phyloP scores from a whole-genome alignment of 2,888 invertebrate species.

The Drosophila diplacantha region DNA sequence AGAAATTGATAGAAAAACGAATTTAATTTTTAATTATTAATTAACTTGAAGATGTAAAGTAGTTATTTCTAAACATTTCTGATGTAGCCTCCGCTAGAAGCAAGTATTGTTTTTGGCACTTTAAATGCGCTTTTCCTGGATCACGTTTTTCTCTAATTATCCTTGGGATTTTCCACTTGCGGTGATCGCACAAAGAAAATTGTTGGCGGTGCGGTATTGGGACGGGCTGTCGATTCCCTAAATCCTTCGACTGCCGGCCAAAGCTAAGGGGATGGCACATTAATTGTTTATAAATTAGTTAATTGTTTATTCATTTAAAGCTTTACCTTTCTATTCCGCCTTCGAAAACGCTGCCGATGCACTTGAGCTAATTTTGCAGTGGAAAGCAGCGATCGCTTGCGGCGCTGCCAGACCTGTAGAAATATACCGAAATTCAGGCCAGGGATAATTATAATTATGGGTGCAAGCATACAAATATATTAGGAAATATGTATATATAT shows the following conservation, averaged over 20 bases:
- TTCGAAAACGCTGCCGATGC: slow-evolving; percentile 61
- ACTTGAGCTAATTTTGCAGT: slow-evolving; percentile 56
- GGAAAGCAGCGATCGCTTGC: slow-evolving; percentile 51
- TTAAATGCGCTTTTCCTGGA: slow-evolving; percentile 7
- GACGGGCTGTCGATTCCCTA: slow-evolving; percentile 46
- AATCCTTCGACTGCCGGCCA: slow-evolving; percentile 45
- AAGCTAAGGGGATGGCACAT: slow-evolving; percentile 35
- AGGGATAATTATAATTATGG: not conserved
- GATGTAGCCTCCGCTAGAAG: slow-evolving; percentile 11
- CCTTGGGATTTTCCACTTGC: slow-evolving; percentile 5
- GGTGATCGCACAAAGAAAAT: slow-evolving; percentile 43
- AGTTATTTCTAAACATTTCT: not conserved
- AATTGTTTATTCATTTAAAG: not conserved
- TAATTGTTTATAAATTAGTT: too few relatives aligned
- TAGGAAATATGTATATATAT: too few relatives aligned
- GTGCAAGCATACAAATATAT: not conserved
- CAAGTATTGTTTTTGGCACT: slow-evolving; percentile 61
- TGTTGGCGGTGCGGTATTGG: slow-evolving; percentile 63
- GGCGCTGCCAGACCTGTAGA: slow-evolving; percentile 62
- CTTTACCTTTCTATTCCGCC: slow-evolving; percentile 48
- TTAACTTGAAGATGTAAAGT: slow-evolving; percentile 2
- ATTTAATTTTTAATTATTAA: not conserved
- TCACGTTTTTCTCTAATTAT: slow-evolving; percentile 13
- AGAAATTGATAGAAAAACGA: not conserved
- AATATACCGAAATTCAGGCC: not conserved